Evolutionary conservation across 2,797 vertebrate genomes (phyloP), one percentile per base, ranked within the genome.

Genomic region (Malurus splendens): DNA sequence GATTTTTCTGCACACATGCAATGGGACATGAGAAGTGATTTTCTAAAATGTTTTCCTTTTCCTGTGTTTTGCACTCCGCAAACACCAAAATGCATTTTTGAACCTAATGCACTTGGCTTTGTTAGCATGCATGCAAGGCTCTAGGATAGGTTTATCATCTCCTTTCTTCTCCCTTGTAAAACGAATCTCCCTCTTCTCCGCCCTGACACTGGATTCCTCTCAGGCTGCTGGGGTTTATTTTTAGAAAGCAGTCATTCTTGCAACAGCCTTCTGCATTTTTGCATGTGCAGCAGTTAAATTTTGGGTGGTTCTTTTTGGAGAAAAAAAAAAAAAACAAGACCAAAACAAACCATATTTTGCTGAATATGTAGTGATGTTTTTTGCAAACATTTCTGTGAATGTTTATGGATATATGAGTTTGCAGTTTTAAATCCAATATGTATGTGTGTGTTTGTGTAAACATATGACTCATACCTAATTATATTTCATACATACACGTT

Each of bases 201-300:
- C 82, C 82, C 68, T 93, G 85, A 90, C 87, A 91, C 94, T 96
- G 83, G 80, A 94, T 96, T 94, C 93, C 94, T 96, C 90, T 94
- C 82, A 67, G 65, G 89, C 94, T 96, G 91, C 93, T 90, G 91
- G 94, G 80, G 90, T 95, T 95, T 96, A 97, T 96, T 97, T 96
- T 96, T 91, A 93, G 95, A 94, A 94, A 90, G 87, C 93, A 89
- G 96, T 94, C 72, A 54, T 90, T 97, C 94, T 95, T 97, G 94
- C 94, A 96, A 90, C 92, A 96, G 94, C 94, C 82, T 91, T 87
- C 87, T 95, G 89, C 88, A 91, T 96, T 96, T 96, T 96, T 94
- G 88, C 89, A 94, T 96, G 83, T 93, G 89, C 92, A 97, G 94
- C 95, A 94, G 73, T 93, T 94, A 92, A 96, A 96, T 96, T 95